Evolutionary conservation across 1,140 invertebrate species (phyloP).

Genomic region (Drosophila grimshawi): DNA sequence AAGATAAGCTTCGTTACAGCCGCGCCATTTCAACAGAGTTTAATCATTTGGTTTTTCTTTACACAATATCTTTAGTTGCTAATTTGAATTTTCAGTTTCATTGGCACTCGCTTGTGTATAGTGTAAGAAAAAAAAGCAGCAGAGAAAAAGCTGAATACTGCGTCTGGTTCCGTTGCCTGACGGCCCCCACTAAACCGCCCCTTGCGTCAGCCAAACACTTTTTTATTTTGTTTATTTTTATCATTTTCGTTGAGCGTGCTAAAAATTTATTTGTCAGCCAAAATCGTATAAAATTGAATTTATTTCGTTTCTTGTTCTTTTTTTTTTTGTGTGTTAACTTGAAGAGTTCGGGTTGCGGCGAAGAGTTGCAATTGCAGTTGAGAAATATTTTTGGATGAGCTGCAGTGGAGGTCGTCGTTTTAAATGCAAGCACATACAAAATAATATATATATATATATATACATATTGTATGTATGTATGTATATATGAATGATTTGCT

Average conservation of each 20-base stretch:
- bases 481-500: neutral
- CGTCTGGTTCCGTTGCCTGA: slow-evolving; percentile 11
- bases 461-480: slow-evolving; percentile 10
- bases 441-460: slow-evolving; percentile 1
- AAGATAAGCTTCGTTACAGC: slow-evolving; percentile 13
- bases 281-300: slow-evolving; percentile 50
- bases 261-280: slow-evolving; percentile 71
- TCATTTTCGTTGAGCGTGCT: slow-evolving; percentile 62
- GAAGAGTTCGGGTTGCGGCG: slow-evolving; percentile 11
- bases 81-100: slow-evolving; percentile 31
- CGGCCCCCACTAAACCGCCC: neutral
- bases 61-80: slow-evolving; percentile 1
- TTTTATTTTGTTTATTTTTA: slow-evolving; percentile 75
- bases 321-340: slow-evolving; percentile 1
- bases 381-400: slow-evolving; percentile 13
- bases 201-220: slow-evolving; percentile 12
- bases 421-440: neutral
- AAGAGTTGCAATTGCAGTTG: slow-evolving; percentile 25
- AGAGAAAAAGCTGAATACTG: slow-evolving; percentile 4
- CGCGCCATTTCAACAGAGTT: slow-evolving; percentile 25
- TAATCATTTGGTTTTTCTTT: slow-evolving; percentile 7
- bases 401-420: slow-evolving; percentile 57
- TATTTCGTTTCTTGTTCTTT: slow-evolving; percentile 5
- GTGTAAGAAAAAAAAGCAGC: slow-evolving; percentile 14
- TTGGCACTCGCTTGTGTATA: slow-evolving; percentile 12